These are phyloP conservation scores for Polymixis flavicincta DNA, from an alignment of 2,888 invertebrate genomes.

Conservation along the genomic window DNA sequence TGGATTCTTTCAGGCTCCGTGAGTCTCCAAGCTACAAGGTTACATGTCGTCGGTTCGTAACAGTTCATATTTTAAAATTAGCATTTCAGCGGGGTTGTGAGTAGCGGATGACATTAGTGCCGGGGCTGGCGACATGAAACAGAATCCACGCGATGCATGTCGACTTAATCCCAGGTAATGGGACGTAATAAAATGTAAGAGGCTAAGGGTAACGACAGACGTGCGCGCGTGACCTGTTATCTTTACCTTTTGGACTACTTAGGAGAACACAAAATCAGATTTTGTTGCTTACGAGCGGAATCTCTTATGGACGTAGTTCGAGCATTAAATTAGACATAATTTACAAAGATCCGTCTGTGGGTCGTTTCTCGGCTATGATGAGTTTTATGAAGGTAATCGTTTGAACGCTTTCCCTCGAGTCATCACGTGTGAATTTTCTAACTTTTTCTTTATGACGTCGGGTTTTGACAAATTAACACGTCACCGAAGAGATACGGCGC, in stretches of 20 bases:
- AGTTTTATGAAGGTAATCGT: constrained; percentile 52
- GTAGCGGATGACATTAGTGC: constrained; percentile 76
- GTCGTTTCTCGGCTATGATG: constrained; percentile 28
- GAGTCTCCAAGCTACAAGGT: constrained; percentile 66
- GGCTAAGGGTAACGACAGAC: constrained; percentile 87
- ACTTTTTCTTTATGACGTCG: constrained; percentile 83
- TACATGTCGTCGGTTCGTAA: constrained; percentile 56
- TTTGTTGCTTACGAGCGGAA: constrained; percentile 67
- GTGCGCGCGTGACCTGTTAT: constrained; percentile 88
- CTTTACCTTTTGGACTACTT: constrained; percentile 79
- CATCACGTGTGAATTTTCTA: constrained; percentile 73
- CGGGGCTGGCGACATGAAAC: constrained; percentile 80
- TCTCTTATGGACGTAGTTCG: constrained; percentile 49
- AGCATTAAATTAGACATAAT: constrained; percentile 45
- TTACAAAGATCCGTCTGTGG: constrained; percentile 12
- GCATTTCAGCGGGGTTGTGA: constrained; percentile 70
- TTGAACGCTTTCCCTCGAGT: constrained; percentile 53
- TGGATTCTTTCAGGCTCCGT: constrained; percentile 72
- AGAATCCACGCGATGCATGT: constrained; percentile 84
- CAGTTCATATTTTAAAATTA: constrained; percentile 78
- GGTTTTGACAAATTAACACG: constrained; percentile 88
- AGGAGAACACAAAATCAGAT: constrained; percentile 79
- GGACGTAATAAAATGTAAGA: constrained; percentile 89
- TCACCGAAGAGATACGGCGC: constrained; percentile 81
- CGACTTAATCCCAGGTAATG: constrained; percentile 88